Evolutionary conservation across 1,140 invertebrate genomes (phyloP), one percentile per base, ranked within the genome.

Genomic region (Zaprionus tsacasi): DNA sequence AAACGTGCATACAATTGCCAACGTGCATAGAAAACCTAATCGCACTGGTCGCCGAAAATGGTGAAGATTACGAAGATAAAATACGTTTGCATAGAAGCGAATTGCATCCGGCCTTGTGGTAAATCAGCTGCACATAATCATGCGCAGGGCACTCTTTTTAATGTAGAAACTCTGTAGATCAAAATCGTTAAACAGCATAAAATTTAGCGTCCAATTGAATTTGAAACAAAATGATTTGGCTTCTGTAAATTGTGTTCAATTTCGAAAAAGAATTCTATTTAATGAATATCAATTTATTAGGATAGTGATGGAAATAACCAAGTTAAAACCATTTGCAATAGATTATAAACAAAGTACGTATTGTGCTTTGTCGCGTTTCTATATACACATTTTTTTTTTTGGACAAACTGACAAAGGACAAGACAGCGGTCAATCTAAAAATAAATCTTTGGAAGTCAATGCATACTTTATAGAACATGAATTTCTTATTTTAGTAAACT

Each of bases 21-120:
- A 92, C 92, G 78, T 82, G 89, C 72, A 80, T 92, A 91, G 91
- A 92, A 91, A 82, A 87, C 77, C 82, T 92, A 65, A 91, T 93
- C 83, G 91, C 89, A 78, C 87, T 92, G 82, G 92, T 92, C 77
- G 90, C 88, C 72, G 90, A 91, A 82, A 91, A 92, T 76, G 92
- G 92, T 87, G 92, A 93, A 86, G 91, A 81, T 76, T 93, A 92
- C 82, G 92, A 93, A 92, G 92, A 93, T 82, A 87, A 91, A 82
- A 85, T 92, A 79, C 87, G 91, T 83, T 83, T 85, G 76, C 80
- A 82, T 82, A 92, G 91, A 88, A 92, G 91, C 86, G 91, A 91
- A 72, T 80, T 92, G 70, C 87, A 92, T 81, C 83, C 91, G 72
- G 79, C 92, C 73, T 76, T 92, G 92, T 92, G 92, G 92, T 92